Percentiles rank a stretch among this genome's conserved stretches.
Conservation (phyloP, 2,113 vertebrate genomes). For the Muntiacus reevesi region DNA sequence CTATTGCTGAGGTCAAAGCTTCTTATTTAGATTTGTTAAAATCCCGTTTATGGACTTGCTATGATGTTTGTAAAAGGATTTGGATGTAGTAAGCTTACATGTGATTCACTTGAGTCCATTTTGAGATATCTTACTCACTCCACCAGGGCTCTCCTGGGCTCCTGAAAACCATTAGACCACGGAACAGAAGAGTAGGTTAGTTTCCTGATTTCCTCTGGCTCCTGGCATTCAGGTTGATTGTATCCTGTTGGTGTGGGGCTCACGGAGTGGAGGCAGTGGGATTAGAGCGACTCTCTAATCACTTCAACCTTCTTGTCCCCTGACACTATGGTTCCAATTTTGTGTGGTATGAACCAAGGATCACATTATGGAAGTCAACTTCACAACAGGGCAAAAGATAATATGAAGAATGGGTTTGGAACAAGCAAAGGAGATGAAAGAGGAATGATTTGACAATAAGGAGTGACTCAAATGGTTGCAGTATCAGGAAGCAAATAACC, state of each 20-base stretch:
- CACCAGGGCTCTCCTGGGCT: not conserved
- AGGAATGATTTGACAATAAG: not conserved
- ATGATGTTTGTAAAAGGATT: slow-evolving; percentile 45
- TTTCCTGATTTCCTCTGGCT: not conserved
- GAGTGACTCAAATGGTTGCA: not conserved
- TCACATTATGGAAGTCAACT: not conserved
- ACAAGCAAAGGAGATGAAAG: not conserved
- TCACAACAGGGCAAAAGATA: not conserved
- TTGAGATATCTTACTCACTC: not conserved
- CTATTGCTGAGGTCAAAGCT: not conserved
- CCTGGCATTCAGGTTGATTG: not conserved
- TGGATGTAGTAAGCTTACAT: slow-evolving; percentile 34
- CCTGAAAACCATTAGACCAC: not conserved
- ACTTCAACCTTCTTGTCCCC: not conserved
- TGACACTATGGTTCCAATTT: not conserved
- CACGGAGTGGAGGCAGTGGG: not conserved
- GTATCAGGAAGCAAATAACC: not conserved
- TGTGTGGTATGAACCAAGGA: not conserved
- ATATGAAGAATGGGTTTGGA: not conserved
- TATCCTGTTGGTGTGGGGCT: not conserved
- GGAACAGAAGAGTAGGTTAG: not conserved
- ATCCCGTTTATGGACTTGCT: slow-evolving; percentile 44
- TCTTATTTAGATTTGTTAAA: slow-evolving; percentile 47
- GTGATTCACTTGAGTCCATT: slow-evolving; percentile 28
- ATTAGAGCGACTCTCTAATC: not conserved